phyloP scores from a whole-genome alignment of 2,113 vertebrate genomes.

The Probosciger aterrimus region DNA sequence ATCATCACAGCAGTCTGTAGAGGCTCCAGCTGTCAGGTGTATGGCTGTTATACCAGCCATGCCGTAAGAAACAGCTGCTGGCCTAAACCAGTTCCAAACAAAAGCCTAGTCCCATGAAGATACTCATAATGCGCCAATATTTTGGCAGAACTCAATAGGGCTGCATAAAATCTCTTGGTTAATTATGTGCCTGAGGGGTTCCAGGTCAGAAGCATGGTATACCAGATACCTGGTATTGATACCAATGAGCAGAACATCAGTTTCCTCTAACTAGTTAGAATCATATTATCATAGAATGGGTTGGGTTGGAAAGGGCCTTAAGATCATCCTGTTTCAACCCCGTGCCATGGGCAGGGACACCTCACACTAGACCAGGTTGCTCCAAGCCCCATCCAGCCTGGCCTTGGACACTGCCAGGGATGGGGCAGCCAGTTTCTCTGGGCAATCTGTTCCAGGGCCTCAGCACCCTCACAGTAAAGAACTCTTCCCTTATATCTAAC shows the following conservation, averaged over 20 bases:
- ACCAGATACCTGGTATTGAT: rapidly evolving
- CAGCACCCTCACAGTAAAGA: neutral
- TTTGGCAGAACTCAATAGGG: neutral
- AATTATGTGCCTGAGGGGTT: neutral
- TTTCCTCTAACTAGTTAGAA: neutral
- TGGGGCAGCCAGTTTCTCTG: neutral
- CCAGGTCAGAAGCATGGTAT: neutral
- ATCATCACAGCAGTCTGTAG: neutral
- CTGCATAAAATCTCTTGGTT: neutral
- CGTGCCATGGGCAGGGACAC: neutral
- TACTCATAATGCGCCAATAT: neutral
- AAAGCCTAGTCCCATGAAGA: neutral
- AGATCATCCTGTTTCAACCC: neutral
- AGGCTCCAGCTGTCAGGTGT: neutral
- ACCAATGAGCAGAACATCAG: neutral
- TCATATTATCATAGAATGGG: neutral
- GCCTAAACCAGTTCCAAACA: neutral
- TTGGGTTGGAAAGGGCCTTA: neutral
- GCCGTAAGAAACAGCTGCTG: neutral
- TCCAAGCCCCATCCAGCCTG: neutral
- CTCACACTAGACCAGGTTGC: neutral
- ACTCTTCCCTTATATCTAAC: neutral
- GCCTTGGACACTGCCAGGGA: neutral
- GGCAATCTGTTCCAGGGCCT: neutral
- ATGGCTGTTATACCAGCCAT: neutral